phyloP scores from a whole-genome alignment of 2,113 vertebrate species.

The Petroica traversi region DNA sequence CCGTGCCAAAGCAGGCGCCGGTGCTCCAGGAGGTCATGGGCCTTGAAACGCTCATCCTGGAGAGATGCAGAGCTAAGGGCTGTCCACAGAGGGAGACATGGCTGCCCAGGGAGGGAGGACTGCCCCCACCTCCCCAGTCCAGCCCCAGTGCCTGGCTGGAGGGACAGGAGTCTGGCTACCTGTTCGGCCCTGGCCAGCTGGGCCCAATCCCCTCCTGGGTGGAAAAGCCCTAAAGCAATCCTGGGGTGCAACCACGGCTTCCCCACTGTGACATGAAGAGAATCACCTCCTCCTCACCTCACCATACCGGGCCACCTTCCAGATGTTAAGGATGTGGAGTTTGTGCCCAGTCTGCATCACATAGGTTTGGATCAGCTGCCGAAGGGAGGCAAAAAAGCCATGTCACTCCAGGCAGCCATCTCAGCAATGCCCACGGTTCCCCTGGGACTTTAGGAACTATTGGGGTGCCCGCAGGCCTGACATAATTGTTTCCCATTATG shows the following conservation, averaged over 20 bases:
- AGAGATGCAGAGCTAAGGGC: neutral
- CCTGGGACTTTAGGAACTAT: neutral
- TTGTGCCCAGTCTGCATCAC: conserved; percentile 65
- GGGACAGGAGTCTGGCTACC: neutral
- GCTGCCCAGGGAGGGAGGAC: neutral
- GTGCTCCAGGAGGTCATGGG: conserved; percentile 77
- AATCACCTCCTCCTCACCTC: conserved; percentile 78
- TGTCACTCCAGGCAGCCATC: neutral
- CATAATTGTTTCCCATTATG: neutral
- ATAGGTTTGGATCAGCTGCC: conserved; percentile 86
- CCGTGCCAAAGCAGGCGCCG: conserved; percentile 90
- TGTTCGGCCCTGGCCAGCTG: neutral
- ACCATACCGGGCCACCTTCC: conserved; percentile 80
- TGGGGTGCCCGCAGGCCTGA: rapidly evolving
- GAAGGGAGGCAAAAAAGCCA: neutral
- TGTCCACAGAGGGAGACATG: rapidly evolving
- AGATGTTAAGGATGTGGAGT: conserved; percentile 78
- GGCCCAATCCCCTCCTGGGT: neutral
- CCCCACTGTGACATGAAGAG: neutral
- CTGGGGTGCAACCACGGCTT: neutral
- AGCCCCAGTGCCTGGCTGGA: neutral
- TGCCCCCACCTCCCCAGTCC: neutral
- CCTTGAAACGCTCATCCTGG: conserved; percentile 79
- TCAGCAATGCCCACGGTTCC: rapidly evolving
- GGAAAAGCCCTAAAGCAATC: neutral